A percentile compares a stretch with the other conserved stretches of the same genome.
Conservation (phyloP, 2,797 vertebrate species). For the Halcyon smyrnensis region DNA sequence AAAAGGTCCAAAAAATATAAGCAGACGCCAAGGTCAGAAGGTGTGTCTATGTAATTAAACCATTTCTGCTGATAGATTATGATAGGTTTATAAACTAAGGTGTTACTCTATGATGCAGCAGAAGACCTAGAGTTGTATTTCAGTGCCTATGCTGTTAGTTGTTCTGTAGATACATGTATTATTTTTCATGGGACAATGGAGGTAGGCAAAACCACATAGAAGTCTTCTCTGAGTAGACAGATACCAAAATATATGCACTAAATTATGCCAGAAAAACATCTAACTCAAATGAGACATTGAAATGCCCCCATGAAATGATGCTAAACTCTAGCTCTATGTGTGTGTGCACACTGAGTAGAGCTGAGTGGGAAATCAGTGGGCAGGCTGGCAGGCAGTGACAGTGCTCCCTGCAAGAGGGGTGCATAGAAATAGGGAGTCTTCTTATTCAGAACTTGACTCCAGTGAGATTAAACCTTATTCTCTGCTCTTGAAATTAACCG, state of each 20-base stretch:
- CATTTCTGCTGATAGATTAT: not conserved
- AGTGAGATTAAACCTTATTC: not conserved
- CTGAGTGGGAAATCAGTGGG: not conserved
- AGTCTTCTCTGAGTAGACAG: not conserved
- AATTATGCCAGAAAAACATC: not conserved
- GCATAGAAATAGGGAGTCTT: not conserved
- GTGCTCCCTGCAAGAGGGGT: not conserved
- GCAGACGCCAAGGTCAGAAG: not conserved
- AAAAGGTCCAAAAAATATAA: not conserved
- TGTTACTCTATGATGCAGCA: not conserved
- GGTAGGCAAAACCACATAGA: not conserved
- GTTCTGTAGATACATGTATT: not conserved
- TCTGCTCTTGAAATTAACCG: not conserved
- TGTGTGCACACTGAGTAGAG: not conserved
- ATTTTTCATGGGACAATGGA: not conserved
- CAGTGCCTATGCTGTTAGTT: not conserved
- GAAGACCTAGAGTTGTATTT: not conserved
- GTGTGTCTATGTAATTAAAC: not conserved
- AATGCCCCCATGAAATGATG: not conserved
- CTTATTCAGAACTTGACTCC: not conserved
- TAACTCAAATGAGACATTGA: not conserved
- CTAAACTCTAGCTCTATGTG: not conserved
- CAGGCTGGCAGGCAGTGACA: not conserved
- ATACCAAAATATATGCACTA: not conserved
- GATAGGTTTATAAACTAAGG: not conserved